phyloP scores from a whole-genome alignment of 1,140 invertebrate species.

The Drosophila murphyi region DNA sequence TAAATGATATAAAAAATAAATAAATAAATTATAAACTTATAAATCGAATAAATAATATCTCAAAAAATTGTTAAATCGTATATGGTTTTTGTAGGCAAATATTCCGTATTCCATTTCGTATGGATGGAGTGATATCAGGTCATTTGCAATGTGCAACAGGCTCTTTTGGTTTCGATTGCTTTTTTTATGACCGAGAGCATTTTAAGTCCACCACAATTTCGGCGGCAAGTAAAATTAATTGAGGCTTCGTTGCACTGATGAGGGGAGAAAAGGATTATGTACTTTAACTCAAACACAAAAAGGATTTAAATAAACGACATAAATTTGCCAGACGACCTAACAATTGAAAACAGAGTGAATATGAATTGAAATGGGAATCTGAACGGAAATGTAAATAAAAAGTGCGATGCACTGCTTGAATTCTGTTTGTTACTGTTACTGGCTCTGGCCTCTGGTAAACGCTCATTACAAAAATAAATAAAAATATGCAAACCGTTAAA shows the following conservation, averaged over 20 bases:
- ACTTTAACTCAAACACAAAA: conserved; percentile 29
- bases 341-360: conserved; percentile 30
- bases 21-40: no score
- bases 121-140: background rate
- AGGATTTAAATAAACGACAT: conserved; percentile 52
- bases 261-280: background rate
- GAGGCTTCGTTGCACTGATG: conserved; percentile 2
- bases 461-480: conserved; percentile 31
- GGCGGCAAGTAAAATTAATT: conserved; percentile 28
- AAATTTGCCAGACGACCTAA: conserved; percentile 51
- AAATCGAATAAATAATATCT: no score
- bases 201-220: conserved; percentile 16
- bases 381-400: background rate
- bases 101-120: background rate
- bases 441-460: conserved; percentile 26
- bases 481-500: conserved; percentile 6
- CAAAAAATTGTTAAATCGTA: no score
- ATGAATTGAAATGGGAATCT: background rate
- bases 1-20: no score
- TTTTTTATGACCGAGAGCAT: conserved; percentile 11
- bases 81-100: no score
- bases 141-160: background rate
- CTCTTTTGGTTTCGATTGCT: background rate
- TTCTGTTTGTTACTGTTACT: conserved; percentile 34
- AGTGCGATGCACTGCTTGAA: conserved; percentile 2